A percentile compares a stretch with the other conserved stretches of the same genome.
Conservation (phyloP, 23 tunicate genomes). For the Ascidia mentula region DNA sequence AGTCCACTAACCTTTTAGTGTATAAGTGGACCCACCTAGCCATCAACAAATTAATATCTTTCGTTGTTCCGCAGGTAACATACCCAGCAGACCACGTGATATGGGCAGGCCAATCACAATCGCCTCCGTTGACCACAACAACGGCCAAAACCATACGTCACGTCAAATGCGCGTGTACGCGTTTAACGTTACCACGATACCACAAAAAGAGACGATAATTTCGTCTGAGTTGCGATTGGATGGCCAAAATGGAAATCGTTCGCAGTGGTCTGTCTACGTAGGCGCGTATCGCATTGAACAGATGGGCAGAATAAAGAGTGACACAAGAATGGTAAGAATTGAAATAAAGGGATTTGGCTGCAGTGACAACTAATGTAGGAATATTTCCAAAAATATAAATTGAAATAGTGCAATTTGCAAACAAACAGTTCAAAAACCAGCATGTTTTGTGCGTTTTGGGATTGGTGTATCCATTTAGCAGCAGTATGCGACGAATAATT, state of each 20-base stretch:
- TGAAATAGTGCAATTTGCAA: no score
- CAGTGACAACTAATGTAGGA: no score
- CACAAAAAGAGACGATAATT: conserved; percentile 43
- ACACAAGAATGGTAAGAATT: no score
- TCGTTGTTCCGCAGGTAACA: conserved; percentile 21
- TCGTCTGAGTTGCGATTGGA: conserved; percentile 65
- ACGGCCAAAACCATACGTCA: neutral
- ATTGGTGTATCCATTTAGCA: no score
- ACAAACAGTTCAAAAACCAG: no score
- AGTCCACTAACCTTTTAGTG: no score
- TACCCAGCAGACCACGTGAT: conserved; percentile 9
- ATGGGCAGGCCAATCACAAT: conserved; percentile 48
- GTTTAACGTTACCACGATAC: conserved; percentile 73
- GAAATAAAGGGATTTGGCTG: no score
- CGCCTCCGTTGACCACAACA: neutral
- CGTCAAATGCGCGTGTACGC: conserved; percentile 41
- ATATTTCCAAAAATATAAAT: no score
- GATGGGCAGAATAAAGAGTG: neutral
- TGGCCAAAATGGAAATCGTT: neutral
- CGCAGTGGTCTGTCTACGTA: neutral
- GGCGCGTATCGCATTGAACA: neutral
- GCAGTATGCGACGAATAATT: no score
- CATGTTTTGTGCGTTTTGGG: no score
- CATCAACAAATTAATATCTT: no score
- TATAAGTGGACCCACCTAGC: no score